Conservation (phyloP, 2,888 invertebrate genomes). For the Synanthedon formicaeformis region DNA sequence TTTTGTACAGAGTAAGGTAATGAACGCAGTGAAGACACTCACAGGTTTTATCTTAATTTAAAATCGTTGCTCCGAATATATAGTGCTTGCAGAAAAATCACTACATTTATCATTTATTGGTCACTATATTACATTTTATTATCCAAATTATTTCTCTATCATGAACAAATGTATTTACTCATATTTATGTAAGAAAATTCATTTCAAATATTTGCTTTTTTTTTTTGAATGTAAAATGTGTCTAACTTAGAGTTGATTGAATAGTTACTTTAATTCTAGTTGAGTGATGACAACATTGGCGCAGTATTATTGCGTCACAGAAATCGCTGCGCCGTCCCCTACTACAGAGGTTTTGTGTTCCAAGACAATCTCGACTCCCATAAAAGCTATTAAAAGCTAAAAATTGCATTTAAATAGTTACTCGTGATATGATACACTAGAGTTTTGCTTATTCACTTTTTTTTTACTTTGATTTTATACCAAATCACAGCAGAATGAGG, state of each 20-base stretch:
- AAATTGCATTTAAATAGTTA: no score
- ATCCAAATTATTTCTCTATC: background rate
- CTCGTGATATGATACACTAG: no score
- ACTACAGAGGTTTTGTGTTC: background rate
- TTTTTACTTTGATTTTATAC: no score
- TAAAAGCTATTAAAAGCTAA: no score
- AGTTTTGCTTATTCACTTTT: no score
- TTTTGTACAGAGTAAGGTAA: constrained; percentile 18
- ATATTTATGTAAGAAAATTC: background rate
- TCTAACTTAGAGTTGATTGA: background rate
- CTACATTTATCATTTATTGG: background rate
- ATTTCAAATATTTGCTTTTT: background rate
- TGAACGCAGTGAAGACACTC: constrained; percentile 4
- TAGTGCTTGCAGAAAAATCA: background rate
- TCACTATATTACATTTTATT: background rate
- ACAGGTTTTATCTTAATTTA: background rate
- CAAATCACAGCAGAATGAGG: no score
- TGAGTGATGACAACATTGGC: constrained; percentile 1
- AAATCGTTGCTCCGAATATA: background rate
- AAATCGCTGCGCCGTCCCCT: background rate
- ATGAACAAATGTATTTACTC: no score
- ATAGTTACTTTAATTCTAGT: constrained; percentile 4
- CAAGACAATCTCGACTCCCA: no score
- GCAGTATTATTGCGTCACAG: background rate
- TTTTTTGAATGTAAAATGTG: background rate